phyloP scores from a whole-genome alignment of 2,797 vertebrate genomes.

The Anguilla obscura region DNA sequence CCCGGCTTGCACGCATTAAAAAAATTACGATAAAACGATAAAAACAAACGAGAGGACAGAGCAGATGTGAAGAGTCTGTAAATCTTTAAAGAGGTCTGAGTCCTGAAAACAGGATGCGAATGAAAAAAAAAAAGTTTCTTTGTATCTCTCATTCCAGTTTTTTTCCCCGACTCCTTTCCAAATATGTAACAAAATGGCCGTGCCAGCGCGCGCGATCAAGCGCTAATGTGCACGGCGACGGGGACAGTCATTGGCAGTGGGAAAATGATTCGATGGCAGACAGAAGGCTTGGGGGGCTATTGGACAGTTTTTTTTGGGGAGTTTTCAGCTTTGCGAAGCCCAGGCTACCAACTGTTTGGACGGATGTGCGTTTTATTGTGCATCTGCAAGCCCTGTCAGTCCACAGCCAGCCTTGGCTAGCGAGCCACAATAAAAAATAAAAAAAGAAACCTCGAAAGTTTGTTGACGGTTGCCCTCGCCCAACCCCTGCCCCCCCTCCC shows the following conservation, averaged over 20 bases:
- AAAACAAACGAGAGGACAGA: neutral
- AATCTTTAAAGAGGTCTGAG: neutral
- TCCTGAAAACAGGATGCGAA: neutral
- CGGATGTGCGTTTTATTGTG: conserved; percentile 70
- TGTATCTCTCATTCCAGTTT: neutral
- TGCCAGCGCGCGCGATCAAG: neutral
- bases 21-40: neutral
- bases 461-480: conserved; percentile 52
- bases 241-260: conserved; percentile 12
- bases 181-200: neutral
- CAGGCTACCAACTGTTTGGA: conserved; percentile 70
- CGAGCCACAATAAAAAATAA: conserved; percentile 46
- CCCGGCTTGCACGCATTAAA: neutral
- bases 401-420: conserved; percentile 71
- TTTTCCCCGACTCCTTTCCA: neutral
- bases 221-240: neutral
- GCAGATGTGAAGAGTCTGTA: neutral
- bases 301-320: conserved; percentile 60
- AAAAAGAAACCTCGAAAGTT: conserved; percentile 60
- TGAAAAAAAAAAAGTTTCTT: neutral
- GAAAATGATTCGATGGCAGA: conserved; percentile 53
- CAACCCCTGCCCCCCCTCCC: conserved; percentile 38
- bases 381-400: conserved; percentile 70
- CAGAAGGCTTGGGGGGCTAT: conserved; percentile 66
- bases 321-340: conserved; percentile 68